Evolutionary conservation across 2,888 invertebrate species (phyloP), one percentile per base, ranked within the genome.

Genomic region (Hirtodrosophila trivittata): DNA sequence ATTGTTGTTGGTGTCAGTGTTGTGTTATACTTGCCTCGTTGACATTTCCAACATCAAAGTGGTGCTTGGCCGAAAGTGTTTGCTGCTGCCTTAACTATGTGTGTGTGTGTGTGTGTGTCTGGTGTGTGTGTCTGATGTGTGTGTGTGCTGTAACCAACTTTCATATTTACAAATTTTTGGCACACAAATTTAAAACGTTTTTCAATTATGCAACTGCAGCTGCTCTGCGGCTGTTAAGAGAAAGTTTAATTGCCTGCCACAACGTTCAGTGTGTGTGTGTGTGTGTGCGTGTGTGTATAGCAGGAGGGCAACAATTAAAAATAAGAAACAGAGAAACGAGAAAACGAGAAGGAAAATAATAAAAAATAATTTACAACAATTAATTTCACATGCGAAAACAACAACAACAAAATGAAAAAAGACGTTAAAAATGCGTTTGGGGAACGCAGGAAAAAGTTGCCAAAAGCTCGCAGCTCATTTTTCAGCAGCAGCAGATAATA

Each of bases 401-500:
- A 7, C 55, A 54, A 43, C 25, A 55, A 30, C 9, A 30, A 13
- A 52, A 18, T 26, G 41, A 49, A 35, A 28, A 46, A 47, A 59
- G 51, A 55, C 26, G 41, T 52, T 37, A 13, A 16, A 46, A 50
- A 46, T 26, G 26, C 33, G 60, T 51, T 49, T 37, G 50, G 21
- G 35, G 42, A 37, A 38, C 25, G 28, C 39, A 55, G 16, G 39
- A 77, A 74, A 69, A 74, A 69, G 66, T 65, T 73, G 54, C 51
- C 49, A 56, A 66, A 66, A 63, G 42, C 46, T 58, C 41, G 51
- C 70, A 74, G 75, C 81, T 74, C 84, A 80, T 80, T 74, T 81
- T 74, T 86, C 86, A 80, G 47, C 77, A 60, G 82, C 86, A 80
- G 50, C 77, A 60, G 82, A 86, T 86, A 84, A 77, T 66, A 66